A percentile compares a stretch with the other conserved stretches of the same genome.
Evolutionary conservation across 2,797 vertebrate genomes (phyloP).

Genomic region (Triplophysa yarkandensis): DNA sequence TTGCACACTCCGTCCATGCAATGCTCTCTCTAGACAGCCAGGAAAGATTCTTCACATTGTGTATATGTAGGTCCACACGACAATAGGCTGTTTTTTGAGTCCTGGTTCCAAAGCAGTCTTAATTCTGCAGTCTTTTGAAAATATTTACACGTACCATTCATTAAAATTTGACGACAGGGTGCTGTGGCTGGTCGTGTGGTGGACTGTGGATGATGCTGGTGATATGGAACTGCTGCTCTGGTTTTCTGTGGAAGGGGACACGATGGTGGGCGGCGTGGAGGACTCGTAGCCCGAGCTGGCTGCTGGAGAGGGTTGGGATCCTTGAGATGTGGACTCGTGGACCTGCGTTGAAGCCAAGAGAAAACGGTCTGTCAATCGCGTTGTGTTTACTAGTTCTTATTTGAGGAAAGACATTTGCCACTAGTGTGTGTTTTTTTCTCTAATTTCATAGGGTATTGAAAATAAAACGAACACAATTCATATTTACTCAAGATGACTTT

Average conservation of each 20-base stretch:
- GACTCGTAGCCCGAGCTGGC: constrained; percentile 99
- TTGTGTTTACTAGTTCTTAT: background rate
- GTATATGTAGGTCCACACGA: constrained; percentile 77
- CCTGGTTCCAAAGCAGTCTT: constrained; percentile 82
- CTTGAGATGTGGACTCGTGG: constrained; percentile 92
- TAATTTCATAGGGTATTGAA: background rate
- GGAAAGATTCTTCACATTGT: constrained; percentile 63
- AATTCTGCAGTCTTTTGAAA: constrained; percentile 87
- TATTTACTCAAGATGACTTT: no score
- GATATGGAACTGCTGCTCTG: constrained; percentile 97
- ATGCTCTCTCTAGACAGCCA: constrained; percentile 76
- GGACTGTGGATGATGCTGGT: constrained; percentile 92
- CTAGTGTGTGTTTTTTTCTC: background rate
- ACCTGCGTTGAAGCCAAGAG: constrained; percentile 77
- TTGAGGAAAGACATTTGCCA: background rate
- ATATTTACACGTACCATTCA: constrained; percentile 99
- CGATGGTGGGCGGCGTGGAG: constrained; percentile 97
- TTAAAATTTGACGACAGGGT: constrained; percentile 99
- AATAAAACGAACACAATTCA: background rate
- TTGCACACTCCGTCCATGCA: constrained; percentile 83
- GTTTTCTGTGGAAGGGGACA: constrained; percentile 97
- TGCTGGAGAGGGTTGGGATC: constrained; percentile 93
- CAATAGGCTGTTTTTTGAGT: constrained; percentile 79
- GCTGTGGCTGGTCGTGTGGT: constrained; percentile 96
- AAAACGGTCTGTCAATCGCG: background rate